Evolutionary conservation across 2,113 vertebrate species (phyloP).

Genomic region (Ammodramus savannarum): DNA sequence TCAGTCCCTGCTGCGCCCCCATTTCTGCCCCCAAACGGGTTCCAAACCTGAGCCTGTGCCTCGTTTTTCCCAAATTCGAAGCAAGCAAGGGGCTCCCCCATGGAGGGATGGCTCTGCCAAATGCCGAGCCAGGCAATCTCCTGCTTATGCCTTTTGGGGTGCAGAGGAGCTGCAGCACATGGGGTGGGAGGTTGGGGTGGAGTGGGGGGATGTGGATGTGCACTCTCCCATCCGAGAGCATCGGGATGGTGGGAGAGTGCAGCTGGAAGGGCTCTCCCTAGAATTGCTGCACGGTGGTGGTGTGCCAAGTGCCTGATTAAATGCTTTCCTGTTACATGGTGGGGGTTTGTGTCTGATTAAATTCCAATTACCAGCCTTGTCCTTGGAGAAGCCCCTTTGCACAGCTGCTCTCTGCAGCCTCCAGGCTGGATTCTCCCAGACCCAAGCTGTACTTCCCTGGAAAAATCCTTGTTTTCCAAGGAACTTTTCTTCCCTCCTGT

Average conservation of each 20-base stretch:
- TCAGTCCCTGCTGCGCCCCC: not conserved
- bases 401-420: not conserved
- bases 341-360: not conserved
- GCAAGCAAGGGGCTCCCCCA: not conserved
- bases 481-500: not conserved
- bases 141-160: not conserved
- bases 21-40: not conserved
- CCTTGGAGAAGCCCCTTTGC: not conserved
- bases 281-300: not conserved
- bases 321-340: not conserved
- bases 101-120: not conserved
- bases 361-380: not conserved
- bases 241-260: fast-evolving
- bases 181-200: not conserved
- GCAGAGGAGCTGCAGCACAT: fast-evolving
- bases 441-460: not conserved
- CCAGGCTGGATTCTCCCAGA: not conserved
- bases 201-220: not conserved
- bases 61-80: not conserved
- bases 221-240: not conserved
- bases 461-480: not conserved
- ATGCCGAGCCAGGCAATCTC: fast-evolving
- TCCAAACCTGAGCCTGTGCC: not conserved
- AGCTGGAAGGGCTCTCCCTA: not conserved
- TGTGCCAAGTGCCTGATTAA: conserved; percentile 21